phyloP scores from a whole-genome alignment of 2,888 invertebrate genomes.

The Leptarthrus brevirostris region DNA sequence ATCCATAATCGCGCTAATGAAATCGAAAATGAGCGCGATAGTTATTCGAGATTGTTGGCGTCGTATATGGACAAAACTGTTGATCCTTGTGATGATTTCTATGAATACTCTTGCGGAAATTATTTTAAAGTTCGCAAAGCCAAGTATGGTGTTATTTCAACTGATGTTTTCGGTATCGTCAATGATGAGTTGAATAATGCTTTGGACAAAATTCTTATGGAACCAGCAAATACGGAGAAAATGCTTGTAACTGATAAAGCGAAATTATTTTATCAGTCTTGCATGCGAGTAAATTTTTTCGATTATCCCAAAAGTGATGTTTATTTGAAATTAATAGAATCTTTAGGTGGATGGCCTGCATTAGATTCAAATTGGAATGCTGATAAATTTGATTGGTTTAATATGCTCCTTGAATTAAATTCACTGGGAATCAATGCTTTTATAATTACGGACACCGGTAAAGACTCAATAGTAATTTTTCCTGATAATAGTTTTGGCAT shows the following conservation, averaged over 20 bases:
- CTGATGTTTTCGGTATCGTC: background rate
- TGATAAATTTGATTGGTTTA: slow-evolving; percentile 50
- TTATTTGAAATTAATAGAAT: background rate
- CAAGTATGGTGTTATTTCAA: background rate
- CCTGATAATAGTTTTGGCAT: background rate
- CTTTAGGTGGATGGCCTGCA: slow-evolving; percentile 12
- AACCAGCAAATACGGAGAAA: background rate
- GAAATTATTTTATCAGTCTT: slow-evolving; percentile 1
- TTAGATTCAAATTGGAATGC: background rate
- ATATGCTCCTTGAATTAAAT: background rate
- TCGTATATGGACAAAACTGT: slow-evolving; percentile 79
- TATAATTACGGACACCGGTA: background rate
- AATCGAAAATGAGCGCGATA: slow-evolving; percentile 69
- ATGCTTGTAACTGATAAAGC: slow-evolving; percentile 37
- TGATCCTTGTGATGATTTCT: slow-evolving; percentile 86
- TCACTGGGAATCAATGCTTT: background rate
- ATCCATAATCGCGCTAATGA: too few relatives aligned
- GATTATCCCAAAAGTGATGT: background rate
- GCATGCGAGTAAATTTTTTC: background rate
- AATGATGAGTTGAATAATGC: slow-evolving; percentile 2
- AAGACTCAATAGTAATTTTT: background rate
- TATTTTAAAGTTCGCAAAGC: slow-evolving; percentile 59
- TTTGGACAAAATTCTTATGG: slow-evolving; percentile 42
- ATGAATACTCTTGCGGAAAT: slow-evolving; percentile 86
- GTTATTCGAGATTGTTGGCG: slow-evolving; percentile 78